Evolutionary conservation across 2,797 vertebrate species (phyloP).

Genomic region (Pogoniulus pusillus): DNA sequence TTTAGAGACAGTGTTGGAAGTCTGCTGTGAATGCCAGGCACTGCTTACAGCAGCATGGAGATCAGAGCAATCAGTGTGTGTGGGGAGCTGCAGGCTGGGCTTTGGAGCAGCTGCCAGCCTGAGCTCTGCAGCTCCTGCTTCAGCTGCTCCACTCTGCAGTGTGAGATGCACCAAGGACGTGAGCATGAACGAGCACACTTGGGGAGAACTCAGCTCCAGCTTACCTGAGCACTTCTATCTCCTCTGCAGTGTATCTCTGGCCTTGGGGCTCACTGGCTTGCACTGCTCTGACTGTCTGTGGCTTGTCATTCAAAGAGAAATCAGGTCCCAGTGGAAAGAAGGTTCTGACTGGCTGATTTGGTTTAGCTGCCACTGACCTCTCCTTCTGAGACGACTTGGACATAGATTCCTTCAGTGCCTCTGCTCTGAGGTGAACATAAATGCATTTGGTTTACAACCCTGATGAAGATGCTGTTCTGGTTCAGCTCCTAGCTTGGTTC

Average conservation of each 20-base stretch:
- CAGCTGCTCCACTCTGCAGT: not conserved
- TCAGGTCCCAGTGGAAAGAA: conserved; percentile 91
- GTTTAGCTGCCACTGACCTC: conserved; percentile 75
- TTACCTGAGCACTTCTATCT: conserved; percentile 97
- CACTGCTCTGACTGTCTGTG: conserved; percentile 83
- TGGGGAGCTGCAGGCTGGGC: not conserved
- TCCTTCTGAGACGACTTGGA: conserved; percentile 82
- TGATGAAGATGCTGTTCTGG: not conserved
- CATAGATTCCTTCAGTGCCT: conserved; percentile 90
- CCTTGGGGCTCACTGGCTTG: conserved; percentile 90
- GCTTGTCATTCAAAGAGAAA: conserved; percentile 87
- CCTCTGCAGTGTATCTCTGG: conserved; percentile 91
- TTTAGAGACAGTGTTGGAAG: not conserved
- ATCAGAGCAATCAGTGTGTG: not conserved
- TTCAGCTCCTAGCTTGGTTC: not conserved
- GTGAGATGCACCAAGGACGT: not conserved
- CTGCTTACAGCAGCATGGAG: not conserved
- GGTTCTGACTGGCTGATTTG: conserved; percentile 80
- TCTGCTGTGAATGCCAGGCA: not conserved
- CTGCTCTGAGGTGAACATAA: conserved; percentile 83
- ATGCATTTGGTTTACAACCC: not conserved
- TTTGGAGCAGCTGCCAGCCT: not conserved
- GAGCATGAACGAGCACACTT: not conserved
- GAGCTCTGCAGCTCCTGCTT: not conserved
- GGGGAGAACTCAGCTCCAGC: not conserved